Evolutionary conservation across 2,888 invertebrate genomes (phyloP).

Genomic region (Clepsis dumicolana): DNA sequence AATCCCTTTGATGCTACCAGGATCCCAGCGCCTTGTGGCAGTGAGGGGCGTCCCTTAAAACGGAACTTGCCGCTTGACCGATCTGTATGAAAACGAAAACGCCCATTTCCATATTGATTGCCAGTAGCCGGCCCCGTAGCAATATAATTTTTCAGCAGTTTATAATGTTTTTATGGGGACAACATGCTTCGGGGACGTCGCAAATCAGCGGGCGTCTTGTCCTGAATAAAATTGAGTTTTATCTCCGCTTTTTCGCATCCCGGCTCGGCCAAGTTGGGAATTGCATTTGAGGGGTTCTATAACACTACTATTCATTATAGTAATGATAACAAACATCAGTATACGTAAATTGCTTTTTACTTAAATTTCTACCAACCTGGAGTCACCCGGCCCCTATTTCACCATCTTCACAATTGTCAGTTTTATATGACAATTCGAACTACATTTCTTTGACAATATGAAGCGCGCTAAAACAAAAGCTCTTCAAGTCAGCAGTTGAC

Average conservation of each 20-base stretch:
- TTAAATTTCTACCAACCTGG: too few species aligned
- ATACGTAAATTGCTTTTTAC: too few species aligned
- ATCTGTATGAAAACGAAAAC: slow-evolving; percentile 26
- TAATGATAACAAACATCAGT: not conserved
- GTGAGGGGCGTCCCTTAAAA: slow-evolving; percentile 12
- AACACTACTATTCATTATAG: not conserved
- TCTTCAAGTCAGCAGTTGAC: too few species aligned
- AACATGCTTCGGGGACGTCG: slow-evolving; percentile 14
- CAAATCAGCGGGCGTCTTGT: slow-evolving; percentile 24
- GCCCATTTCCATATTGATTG: slow-evolving; percentile 39
- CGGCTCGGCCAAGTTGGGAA: slow-evolving; percentile 13
- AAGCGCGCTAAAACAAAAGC: too few species aligned
- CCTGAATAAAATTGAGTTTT: slow-evolving; percentile 33
- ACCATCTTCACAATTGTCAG: too few species aligned
- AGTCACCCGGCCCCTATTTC: too few species aligned
- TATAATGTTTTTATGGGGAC: slow-evolving; percentile 37
- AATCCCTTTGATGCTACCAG: slow-evolving; percentile 12
- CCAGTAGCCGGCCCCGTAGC: slow-evolving; percentile 15
- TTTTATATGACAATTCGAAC: too few species aligned
- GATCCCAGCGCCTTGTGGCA: slow-evolving; percentile 2
- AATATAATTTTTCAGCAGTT: slow-evolving; percentile 34
- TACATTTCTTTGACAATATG: too few species aligned
- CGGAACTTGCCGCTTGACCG: slow-evolving; percentile 17
- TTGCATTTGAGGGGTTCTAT: slow-evolving; percentile 1
- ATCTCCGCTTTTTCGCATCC: not conserved